phyloP scores from a whole-genome alignment of 2,797 vertebrate species.

The Myotis findleyi region DNA sequence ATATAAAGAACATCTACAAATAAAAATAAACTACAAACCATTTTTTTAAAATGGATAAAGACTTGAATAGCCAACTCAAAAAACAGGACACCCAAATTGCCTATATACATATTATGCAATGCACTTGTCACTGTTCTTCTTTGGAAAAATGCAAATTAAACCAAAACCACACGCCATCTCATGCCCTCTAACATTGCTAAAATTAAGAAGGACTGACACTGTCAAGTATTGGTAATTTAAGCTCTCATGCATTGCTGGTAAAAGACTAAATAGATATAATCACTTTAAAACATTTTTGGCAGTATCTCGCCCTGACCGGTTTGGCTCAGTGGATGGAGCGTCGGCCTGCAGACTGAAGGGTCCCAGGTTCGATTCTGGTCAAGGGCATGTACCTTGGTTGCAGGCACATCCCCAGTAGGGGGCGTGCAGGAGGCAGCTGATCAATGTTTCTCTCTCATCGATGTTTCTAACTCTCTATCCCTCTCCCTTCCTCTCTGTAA shows the following conservation, averaged over 20 bases:
- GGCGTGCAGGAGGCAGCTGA: too few relatives aligned
- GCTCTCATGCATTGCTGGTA: not conserved
- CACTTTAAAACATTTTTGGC: not conserved
- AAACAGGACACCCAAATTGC: not conserved
- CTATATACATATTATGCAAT: not conserved
- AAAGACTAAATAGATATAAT: not conserved
- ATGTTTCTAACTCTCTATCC: too few relatives aligned
- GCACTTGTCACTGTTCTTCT: not conserved
- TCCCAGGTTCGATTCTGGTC: too few relatives aligned
- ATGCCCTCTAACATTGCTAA: not conserved
- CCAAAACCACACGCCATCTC: not conserved
- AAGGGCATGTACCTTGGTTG: too few relatives aligned
- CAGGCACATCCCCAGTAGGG: too few relatives aligned
- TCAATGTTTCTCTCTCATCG: too few relatives aligned
- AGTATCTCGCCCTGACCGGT: not conserved
- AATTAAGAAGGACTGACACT: not conserved
- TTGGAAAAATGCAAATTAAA: not conserved
- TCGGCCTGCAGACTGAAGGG: too few relatives aligned
- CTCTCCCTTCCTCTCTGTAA: too few relatives aligned
- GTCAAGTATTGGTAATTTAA: not conserved
- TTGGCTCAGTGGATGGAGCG: too few relatives aligned
- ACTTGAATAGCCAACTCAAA: not conserved
- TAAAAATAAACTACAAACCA: not conserved
- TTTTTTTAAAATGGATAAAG: not conserved
- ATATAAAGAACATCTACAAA: conserved; percentile 10